A percentile compares a stretch with the other conserved stretches of the same genome.
Evolutionary conservation across 2,888 invertebrate species (phyloP).

Genomic region (Eupsilia transversa): DNA sequence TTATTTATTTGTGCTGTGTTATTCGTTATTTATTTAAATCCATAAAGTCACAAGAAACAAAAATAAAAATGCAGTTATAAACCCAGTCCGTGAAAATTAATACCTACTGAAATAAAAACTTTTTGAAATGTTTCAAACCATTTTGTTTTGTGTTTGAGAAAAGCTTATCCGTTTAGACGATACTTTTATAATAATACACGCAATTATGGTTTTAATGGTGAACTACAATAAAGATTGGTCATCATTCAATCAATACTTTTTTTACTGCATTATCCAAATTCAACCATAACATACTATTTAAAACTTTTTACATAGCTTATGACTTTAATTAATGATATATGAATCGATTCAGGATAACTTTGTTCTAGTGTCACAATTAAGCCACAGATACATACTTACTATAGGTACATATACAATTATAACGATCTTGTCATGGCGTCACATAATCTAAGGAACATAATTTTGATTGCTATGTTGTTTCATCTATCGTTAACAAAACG

Average conservation of each 20-base stretch:
- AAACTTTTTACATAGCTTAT: background rate
- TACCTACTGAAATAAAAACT: background rate
- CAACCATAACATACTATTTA: background rate
- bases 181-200: background rate
- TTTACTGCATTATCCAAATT: background rate
- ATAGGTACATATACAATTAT: conserved; percentile 6
- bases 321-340: background rate
- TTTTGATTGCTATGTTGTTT: conserved; percentile 24
- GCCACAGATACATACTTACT: background rate
- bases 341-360: background rate
- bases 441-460: conserved; percentile 24
- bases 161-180: background rate
- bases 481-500: conserved; percentile 12
- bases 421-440: conserved; percentile 35
- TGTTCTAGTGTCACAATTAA: background rate
- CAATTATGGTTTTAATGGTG: background rate
- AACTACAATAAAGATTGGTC: background rate
- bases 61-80: background rate
- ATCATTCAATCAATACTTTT: background rate
- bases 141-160: background rate
- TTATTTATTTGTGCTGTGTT: background rate
- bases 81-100: background rate
- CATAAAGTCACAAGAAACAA: background rate
- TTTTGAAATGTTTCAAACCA: background rate
- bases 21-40: conserved; percentile 3